Base-by-base conservation (phyloP, 2,113 vertebrate genomes). In the Pseudopodoces humilis region DNA sequence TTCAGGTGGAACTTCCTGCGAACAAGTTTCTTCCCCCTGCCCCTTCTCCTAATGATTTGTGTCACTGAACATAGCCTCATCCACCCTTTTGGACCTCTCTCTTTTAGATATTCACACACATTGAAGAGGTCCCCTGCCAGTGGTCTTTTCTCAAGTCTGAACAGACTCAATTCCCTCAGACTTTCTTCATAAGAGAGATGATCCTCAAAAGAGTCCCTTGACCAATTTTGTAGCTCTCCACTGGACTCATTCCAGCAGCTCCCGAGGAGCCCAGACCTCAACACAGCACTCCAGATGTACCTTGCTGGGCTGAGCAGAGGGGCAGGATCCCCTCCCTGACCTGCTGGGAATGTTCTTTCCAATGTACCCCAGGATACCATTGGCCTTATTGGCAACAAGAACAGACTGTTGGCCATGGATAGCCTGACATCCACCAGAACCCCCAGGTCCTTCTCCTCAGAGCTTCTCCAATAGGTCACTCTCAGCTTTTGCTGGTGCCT, bases 71-170 rank as follows among this genome's bases (percentile, higher is more conserved):
- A 67, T 27, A 67, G 23, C 11, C 19, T 74, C 18, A 22, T 20
- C 23, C 23, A 11, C 39, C 11, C 14, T 46, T 63, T 53, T 22
- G 14, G 22, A 46, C 1, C 3, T 20, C 13, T 11, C 7, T 1
- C 10, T 13, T 62, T 37, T 31, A 62, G 10, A 25, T 11, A 74
- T 13, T 30, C 14, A 21, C 37, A 10, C 1, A 21, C 8, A 30
- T 8, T 39, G 28, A 59, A 50, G 19, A 59, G 3, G 7, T 46
- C 16, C 16, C 13, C 20, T 60, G 15, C 12, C 13, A 21, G 10
- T 33, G 13, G 3, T 59, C 5, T 46, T 49, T 30, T 52, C 33
- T 39, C 0, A 0, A 24, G 19, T 33, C 15, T 74, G 33, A 39
- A 44, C 6, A 44, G 7, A 11, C 10, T 25, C 10, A 74, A 4